Evolutionary conservation across 2,888 invertebrate species (phyloP).

Genomic region (Drosophila meridiana): DNA sequence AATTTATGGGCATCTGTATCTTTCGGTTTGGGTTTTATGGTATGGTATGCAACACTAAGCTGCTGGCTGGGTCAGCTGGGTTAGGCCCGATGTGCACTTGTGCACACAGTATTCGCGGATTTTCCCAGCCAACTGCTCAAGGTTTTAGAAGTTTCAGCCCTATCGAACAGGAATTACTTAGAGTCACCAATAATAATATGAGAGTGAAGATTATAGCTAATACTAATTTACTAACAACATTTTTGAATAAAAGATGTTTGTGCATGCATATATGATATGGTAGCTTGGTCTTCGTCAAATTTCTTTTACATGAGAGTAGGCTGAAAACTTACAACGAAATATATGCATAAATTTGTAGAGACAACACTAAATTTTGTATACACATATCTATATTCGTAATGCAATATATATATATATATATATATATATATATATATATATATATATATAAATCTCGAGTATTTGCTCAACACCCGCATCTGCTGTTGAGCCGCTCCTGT

Average conservation of each 20-base stretch:
- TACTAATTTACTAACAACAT: too few relatives aligned
- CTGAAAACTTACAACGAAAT: too few relatives aligned
- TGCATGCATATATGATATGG: too few relatives aligned
- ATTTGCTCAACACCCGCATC: constrained; percentile 31
- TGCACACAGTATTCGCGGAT: constrained; percentile 37
- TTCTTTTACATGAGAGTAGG: too few relatives aligned
- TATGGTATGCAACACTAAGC: constrained; percentile 20
- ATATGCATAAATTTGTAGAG: too few relatives aligned
- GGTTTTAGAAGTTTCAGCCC: not conserved
- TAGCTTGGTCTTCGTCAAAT: too few relatives aligned
- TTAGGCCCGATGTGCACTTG: constrained; percentile 67
- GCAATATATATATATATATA: not conserved
- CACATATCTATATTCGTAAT: too few relatives aligned
- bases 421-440: not conserved
- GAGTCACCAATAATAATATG: constrained; percentile 1
- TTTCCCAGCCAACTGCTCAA: constrained; percentile 31
- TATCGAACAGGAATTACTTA: constrained; percentile 12
- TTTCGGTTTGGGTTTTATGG: constrained; percentile 14
- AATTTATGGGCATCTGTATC: not conserved
- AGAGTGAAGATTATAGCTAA: too few relatives aligned
- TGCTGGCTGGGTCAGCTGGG: constrained; percentile 12
- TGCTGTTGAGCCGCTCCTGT: constrained; percentile 50
- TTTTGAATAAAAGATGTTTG: too few relatives aligned
- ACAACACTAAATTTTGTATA: too few relatives aligned
- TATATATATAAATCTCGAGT: not conserved